Conservation (phyloP, 92 coral and sea anemone species). For the Epizoanthus rinbou region DNA sequence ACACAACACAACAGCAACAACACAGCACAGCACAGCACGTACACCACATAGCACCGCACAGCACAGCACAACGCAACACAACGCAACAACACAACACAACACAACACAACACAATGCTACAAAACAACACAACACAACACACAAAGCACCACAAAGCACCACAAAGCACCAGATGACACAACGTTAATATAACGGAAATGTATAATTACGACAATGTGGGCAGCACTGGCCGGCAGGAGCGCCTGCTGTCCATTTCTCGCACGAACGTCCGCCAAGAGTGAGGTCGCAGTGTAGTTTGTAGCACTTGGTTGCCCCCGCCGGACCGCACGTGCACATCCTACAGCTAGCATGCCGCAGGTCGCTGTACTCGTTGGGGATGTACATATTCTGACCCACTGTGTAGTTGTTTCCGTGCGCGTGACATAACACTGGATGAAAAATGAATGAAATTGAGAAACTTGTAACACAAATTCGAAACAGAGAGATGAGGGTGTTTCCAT, state of each 20-base stretch:
- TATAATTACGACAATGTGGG: constrained; percentile 21
- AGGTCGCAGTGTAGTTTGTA: constrained; percentile 31
- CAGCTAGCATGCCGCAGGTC: constrained; percentile 10
- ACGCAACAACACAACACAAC: not conserved
- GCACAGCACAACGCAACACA: not conserved
- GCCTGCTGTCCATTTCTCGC: constrained; percentile 32
- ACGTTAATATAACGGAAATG: not conserved
- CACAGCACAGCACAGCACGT: too few species aligned
- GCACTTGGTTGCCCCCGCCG: constrained; percentile 20
- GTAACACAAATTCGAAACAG: too few species aligned
- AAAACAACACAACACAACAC: not conserved
- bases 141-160: not conserved
- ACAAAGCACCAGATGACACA: not conserved
- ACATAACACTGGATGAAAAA: not conserved
- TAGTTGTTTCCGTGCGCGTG: constrained; percentile 18
- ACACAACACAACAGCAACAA: too few species aligned
- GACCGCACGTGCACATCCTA: constrained; percentile 25
- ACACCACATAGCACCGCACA: too few species aligned
- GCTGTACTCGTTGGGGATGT: constrained; percentile 2
- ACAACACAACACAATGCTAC: not conserved
- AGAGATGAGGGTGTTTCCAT: too few species aligned
- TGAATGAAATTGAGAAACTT: not conserved
- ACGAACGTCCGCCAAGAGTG: not conserved
- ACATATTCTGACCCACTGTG: constrained; percentile 26
- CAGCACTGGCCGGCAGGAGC: constrained; percentile 34